phyloP scores from a whole-genome alignment of 2,113 vertebrate genomes.

The Eonycteris spelaea region DNA sequence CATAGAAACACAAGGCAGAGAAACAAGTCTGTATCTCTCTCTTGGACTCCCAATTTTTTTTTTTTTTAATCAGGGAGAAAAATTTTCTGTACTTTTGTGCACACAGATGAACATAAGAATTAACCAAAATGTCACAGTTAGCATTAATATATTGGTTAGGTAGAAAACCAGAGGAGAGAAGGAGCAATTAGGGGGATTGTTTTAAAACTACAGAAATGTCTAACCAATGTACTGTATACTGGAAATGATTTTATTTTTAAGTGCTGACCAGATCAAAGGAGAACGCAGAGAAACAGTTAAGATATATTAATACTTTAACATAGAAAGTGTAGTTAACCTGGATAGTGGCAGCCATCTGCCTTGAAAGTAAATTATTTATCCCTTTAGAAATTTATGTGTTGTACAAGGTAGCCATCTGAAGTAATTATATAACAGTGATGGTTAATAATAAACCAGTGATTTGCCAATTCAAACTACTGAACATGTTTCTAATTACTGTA shows the following conservation, averaged over 20 bases:
- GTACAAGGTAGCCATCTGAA: background rate
- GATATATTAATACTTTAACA: background rate
- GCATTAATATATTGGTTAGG: too few relatives aligned
- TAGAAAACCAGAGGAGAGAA: too few relatives aligned
- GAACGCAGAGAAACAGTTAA: background rate
- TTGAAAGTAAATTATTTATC: background rate
- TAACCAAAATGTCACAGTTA: background rate
- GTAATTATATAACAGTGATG: background rate
- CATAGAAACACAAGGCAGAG: background rate
- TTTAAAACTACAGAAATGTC: too few relatives aligned
- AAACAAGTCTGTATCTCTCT: background rate
- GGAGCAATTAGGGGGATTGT: too few relatives aligned
- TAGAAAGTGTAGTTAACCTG: background rate
- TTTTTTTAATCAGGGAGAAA: background rate
- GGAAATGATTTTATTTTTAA: background rate
- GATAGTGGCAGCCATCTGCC: background rate
- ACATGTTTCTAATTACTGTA: background rate
- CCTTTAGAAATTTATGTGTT: background rate
- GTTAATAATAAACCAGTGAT: slow-evolving; percentile 23
- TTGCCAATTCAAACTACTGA: background rate
- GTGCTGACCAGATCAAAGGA: background rate
- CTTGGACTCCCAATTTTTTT: background rate
- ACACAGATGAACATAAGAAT: background rate
- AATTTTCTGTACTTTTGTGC: background rate
- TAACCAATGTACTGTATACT: too few relatives aligned